Evolutionary conservation across 2,888 invertebrate species (phyloP).

Genomic region (Poecilus cupreus): DNA sequence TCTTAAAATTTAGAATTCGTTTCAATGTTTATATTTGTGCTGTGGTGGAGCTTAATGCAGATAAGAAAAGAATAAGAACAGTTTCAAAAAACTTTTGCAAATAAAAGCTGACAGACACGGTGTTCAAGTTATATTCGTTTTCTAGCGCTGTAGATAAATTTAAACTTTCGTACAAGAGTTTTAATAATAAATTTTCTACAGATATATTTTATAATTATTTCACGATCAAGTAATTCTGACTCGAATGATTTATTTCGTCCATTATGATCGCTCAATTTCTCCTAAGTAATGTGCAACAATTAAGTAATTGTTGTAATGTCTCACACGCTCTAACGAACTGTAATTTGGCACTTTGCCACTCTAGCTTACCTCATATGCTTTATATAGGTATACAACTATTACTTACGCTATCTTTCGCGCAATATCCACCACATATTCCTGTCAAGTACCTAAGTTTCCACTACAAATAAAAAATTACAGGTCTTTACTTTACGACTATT

Average conservation of each 20-base stretch:
- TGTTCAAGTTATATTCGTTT: background rate
- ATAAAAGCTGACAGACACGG: background rate
- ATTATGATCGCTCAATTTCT: slow-evolving; percentile 28
- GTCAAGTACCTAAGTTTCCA: slow-evolving; percentile 58
- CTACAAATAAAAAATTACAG: slow-evolving; percentile 53
- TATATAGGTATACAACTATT: slow-evolving; percentile 36
- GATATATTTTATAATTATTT: background rate
- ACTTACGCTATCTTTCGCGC: slow-evolving; percentile 56
- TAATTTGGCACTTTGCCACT: slow-evolving; percentile 9
- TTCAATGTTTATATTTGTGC: slow-evolving; percentile 7
- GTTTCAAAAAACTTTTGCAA: background rate
- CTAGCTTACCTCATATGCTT: slow-evolving; percentile 21
- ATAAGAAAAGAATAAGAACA: background rate
- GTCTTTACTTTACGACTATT: slow-evolving; percentile 56
- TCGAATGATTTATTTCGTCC: slow-evolving; percentile 10
- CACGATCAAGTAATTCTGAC: background rate
- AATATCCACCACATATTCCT: slow-evolving; percentile 57
- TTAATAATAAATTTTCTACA: background rate
- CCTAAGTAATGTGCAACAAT: slow-evolving; percentile 27
- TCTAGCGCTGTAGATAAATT: background rate
- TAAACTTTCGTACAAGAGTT: background rate
- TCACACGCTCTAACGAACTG: slow-evolving; percentile 22
- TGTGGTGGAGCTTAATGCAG: slow-evolving; percentile 13
- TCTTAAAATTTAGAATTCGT: background rate
- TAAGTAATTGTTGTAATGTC: slow-evolving; percentile 26